phyloP scores from a whole-genome alignment of 2,888 invertebrate genomes.

The Heliconius aoede region DNA sequence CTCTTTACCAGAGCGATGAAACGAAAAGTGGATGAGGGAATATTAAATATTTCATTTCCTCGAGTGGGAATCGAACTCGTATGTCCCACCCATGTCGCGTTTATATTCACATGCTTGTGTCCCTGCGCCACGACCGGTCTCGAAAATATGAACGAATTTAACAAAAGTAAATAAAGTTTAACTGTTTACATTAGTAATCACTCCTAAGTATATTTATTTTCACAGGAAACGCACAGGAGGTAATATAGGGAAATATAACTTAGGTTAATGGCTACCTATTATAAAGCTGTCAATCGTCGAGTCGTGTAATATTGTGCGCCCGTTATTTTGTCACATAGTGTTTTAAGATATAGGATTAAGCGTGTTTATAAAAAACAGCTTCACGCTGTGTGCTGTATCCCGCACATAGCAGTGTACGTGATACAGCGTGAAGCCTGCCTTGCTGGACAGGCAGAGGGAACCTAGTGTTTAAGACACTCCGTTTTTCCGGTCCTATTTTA shows the following conservation, averaged over 20 bases:
- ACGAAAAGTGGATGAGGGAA: no score
- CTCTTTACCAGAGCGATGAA: no score
- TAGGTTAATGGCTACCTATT: conserved; percentile 28
- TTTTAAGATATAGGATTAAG: conserved; percentile 43
- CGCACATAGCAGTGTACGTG: neutral
- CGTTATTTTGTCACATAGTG: conserved; percentile 58
- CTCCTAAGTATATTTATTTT: neutral
- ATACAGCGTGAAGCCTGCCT: no score
- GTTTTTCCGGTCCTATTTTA: no score
- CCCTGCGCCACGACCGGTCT: no score
- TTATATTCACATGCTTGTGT: no score
- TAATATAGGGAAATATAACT: conserved; percentile 11
- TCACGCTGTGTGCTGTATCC: no score
- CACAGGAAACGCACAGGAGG: conserved; percentile 4
- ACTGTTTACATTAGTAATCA: neutral
- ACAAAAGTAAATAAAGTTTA: neutral
- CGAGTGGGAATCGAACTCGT: no score
- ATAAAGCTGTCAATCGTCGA: conserved; percentile 44
- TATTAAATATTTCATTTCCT: no score
- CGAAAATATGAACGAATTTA: neutral
- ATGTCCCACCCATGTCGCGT: no score
- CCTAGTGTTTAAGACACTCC: no score
- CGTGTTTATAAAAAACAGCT: neutral
- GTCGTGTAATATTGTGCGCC: conserved; percentile 56
- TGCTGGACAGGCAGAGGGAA: no score